Evolutionary conservation across 2,113 vertebrate genomes (phyloP).

Genomic region (Brachionichthys hirsutus): DNA sequence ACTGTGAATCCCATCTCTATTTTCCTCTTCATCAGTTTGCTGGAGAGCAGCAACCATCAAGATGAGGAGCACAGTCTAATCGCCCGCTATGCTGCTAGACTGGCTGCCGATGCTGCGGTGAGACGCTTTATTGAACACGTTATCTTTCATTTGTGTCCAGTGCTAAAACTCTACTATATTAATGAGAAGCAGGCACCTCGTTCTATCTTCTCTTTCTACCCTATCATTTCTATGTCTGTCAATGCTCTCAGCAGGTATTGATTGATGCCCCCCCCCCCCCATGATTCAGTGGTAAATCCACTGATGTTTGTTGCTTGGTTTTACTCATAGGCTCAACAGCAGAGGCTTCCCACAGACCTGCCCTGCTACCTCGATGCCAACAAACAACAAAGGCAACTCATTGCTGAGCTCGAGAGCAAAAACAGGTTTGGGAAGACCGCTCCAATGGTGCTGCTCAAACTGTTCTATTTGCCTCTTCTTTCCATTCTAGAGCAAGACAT

Average conservation of each 20-base stretch:
- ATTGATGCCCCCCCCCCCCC: too few species aligned
- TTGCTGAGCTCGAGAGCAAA: constrained; percentile 97
- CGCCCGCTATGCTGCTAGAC: constrained; percentile 94
- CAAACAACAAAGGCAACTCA: constrained; percentile 96
- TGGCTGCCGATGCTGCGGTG: constrained; percentile 94
- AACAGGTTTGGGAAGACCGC: constrained; percentile 83
- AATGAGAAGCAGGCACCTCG: too few species aligned
- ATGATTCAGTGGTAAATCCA: constrained; percentile 44
- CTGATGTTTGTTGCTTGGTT: constrained; percentile 53
- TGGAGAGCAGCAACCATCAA: constrained; percentile 89
- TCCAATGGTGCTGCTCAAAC: background rate
- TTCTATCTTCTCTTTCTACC: constrained; percentile 4
- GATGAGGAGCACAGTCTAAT: constrained; percentile 98
- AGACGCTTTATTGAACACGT: constrained; percentile 54
- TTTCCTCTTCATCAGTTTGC: constrained; percentile 79
- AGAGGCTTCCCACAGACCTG: constrained; percentile 88
- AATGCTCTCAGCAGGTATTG: too few species aligned
- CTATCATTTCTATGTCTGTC: constrained; percentile 22
- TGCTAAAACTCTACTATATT: constrained; percentile 8
- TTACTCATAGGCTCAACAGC: constrained; percentile 83
- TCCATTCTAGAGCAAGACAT: too few species aligned
- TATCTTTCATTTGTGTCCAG: constrained; percentile 28
- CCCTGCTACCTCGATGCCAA: constrained; percentile 94
- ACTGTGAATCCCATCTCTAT: constrained; percentile 46
- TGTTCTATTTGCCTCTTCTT: constrained; percentile 2